Base-by-base conservation (phyloP, 2,797 vertebrate species). In the Sparidentex hasta region DNA sequence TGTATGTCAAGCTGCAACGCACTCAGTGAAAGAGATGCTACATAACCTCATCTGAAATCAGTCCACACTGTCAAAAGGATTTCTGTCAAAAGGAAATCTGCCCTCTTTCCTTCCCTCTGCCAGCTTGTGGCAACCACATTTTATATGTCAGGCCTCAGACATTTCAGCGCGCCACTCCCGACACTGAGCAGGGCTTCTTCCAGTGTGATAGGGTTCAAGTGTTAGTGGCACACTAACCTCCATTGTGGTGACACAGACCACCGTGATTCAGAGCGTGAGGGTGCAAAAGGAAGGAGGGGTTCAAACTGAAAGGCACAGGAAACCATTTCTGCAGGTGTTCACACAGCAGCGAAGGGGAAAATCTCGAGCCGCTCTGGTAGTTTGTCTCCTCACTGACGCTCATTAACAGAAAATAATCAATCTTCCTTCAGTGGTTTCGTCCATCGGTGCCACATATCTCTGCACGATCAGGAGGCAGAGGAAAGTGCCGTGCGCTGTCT, bases 201-300 rank as follows among this genome's bases (percentile, higher is more conserved):
- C 5, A 11, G 3, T 14, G 11, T 14, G 11, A 47, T 20, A 12
- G 8, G 33, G 5, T 27, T 58, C 1, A 38, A 43, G 50, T 61
- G 5, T 13, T 43, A 23, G 4, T 80, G 79, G n/a, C 57, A 68
- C 67, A 63, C 14, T 87, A 44, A 81, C 63, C 75, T 73, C 68
- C n/a, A 75, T 27, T 82, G 59, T 65, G 43, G 72, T 74, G n/a
- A 65, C 9, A 43, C 9, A n/a, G 50, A 56, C 43, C 23, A 16
- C 51, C 55, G 11, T 50, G 1, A 52, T 13, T 65, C 65, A 65
- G 62, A 81, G 64, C 41, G 56, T 65, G 2, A 46, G 17, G 5
- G 50, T 67, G 41, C 13, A 21, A 14, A 18, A 55, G 67, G 54
- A 71, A 76, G 47, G 11, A 58, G 3, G 2, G 11, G 11, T n/a